Percentiles rank a stretch among this genome's conserved stretches.
Evolutionary conservation across 1,140 invertebrate genomes (phyloP).

Genomic region (Diuraphis noxia): DNA sequence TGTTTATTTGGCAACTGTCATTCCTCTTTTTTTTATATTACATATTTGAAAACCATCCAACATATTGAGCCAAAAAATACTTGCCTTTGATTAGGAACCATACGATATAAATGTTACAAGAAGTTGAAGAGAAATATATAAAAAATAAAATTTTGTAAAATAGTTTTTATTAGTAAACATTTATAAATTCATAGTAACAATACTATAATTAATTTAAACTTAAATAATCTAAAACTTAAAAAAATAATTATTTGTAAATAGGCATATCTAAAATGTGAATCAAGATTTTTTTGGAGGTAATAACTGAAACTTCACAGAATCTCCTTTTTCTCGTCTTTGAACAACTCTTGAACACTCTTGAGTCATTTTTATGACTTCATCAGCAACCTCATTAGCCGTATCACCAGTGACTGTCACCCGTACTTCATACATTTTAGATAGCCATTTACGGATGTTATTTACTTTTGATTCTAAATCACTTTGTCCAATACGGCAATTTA

Average conservation of each 20-base stretch:
- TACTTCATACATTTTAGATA: constrained; percentile 24
- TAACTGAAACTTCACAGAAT: constrained; percentile 38
- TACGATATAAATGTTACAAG: neutral
- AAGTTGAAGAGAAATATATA: neutral
- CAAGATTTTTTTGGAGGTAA: constrained; percentile 18
- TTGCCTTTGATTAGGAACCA: constrained; percentile 3
- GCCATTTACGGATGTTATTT: constrained; percentile 33
- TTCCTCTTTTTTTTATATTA: constrained; percentile 6
- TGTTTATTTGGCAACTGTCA: constrained; percentile 27
- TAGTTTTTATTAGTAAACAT: constrained; percentile 5
- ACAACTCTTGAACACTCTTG: constrained; percentile 36
- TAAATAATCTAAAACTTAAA: neutral
- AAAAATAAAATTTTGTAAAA: constrained; percentile 5
- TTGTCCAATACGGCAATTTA: constrained; percentile 19
- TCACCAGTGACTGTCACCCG: constrained; percentile 24
- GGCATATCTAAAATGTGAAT: neutral
- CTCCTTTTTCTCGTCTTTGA: constrained; percentile 47
- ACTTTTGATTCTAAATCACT: constrained; percentile 45
- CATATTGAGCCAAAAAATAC: constrained; percentile 32
- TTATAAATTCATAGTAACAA: neutral
- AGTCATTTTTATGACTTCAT: constrained; percentile 43
- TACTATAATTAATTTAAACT: neutral
- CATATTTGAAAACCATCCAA: constrained; percentile 44
- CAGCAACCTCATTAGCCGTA: constrained; percentile 29
- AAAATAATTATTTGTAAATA: neutral